These are phyloP conservation scores for Amphilophus citrinellus DNA, from an alignment of 2,113 vertebrate genomes.

Conservation along the genomic window DNA sequence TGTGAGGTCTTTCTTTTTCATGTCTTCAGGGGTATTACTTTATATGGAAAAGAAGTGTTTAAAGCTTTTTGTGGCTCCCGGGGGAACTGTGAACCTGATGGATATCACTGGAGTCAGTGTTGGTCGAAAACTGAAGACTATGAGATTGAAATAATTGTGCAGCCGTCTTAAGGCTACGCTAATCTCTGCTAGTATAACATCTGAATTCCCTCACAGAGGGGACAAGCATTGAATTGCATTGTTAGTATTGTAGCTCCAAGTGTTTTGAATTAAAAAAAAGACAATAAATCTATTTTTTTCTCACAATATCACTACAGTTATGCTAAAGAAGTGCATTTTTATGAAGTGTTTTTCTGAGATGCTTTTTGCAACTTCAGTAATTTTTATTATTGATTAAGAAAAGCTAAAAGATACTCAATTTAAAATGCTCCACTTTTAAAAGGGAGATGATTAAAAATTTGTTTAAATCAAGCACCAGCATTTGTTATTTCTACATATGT, in stretches of 20 bases:
- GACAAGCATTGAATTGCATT: background rate
- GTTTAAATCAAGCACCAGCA: too few species aligned
- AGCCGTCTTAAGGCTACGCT: background rate
- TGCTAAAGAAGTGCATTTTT: background rate
- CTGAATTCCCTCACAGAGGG: background rate
- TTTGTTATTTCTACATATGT: background rate
- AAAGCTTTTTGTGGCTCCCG: constrained; percentile 6
- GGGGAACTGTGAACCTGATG: background rate
- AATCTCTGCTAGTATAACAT: background rate
- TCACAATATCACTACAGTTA: background rate
- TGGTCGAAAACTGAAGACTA: background rate
- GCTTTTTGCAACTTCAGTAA: background rate
- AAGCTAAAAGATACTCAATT: too few species aligned
- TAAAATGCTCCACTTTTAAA: too few species aligned
- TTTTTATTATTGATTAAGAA: background rate
- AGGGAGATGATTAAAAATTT: background rate
- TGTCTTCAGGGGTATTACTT: background rate
- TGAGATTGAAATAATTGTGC: background rate
- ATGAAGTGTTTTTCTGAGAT: background rate
- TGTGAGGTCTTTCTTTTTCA: background rate
- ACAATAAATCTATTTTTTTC: background rate
- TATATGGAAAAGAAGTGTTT: background rate
- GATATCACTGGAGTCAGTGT: background rate
- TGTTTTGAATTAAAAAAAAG: background rate
- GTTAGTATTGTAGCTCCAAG: background rate